Percentiles rank a stretch among this genome's conserved stretches.
phyloP scores from a whole-genome alignment of 2,888 invertebrate genomes.

The Carcina quercana region DNA sequence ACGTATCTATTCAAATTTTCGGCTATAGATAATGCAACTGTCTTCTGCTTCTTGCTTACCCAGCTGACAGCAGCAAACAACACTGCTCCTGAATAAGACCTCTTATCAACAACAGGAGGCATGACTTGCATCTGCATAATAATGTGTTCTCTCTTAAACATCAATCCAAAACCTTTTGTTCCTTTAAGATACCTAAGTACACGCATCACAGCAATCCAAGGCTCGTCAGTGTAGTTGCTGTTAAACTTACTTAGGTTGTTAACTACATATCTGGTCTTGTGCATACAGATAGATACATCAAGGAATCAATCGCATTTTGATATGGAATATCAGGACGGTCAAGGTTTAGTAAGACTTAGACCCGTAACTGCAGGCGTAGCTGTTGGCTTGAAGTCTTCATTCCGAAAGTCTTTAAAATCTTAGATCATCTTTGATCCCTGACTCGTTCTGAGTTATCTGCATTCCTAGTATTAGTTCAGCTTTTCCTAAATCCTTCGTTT shows the following conservation, averaged over 20 bases:
- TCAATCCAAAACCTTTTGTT: background rate
- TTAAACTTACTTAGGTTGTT: constrained; percentile 1
- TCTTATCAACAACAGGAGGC: background rate
- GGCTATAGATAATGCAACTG: background rate
- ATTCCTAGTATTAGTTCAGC: constrained; percentile 1
- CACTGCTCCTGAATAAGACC: background rate
- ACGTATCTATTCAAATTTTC: background rate
- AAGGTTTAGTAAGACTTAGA: background rate
- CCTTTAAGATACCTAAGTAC: constrained; percentile 1
- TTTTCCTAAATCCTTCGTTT: constrained; percentile 7
- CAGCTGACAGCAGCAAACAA: background rate
- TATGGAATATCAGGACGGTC: background rate
- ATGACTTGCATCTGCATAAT: background rate
- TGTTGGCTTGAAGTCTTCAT: background rate
- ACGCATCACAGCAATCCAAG: constrained; percentile 1
- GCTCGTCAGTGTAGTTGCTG: background rate
- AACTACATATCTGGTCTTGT: constrained; percentile 1
- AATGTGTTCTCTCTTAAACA: background rate
- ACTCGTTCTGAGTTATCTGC: background rate
- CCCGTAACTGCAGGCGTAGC: background rate
- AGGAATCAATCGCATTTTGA: background rate
- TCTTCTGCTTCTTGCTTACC: background rate
- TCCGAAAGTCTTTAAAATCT: background rate
- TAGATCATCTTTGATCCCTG: background rate
- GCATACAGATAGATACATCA: constrained; percentile 1